phyloP scores from a whole-genome alignment of 2,113 vertebrate genomes.

The Mionectes macconnelli region DNA sequence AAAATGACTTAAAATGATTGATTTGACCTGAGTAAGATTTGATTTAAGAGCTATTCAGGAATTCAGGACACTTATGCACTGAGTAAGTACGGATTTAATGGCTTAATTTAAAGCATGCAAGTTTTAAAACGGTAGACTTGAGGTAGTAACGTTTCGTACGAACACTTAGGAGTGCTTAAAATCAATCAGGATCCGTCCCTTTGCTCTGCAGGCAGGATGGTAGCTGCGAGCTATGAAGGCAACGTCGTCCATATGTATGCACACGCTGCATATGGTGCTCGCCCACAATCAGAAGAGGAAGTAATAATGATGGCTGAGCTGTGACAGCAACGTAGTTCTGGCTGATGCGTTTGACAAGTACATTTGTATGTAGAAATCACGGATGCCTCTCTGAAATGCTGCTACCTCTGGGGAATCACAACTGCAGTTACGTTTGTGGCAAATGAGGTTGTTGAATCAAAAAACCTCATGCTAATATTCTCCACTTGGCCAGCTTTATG shows the following conservation, averaged over 20 bases:
- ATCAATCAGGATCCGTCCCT: not conserved
- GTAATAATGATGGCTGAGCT: not conserved
- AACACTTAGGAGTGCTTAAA: not conserved
- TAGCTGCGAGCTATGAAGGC: not conserved
- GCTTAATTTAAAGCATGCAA: slow-evolving; percentile 35
- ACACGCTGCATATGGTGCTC: not conserved
- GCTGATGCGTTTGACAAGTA: not conserved
- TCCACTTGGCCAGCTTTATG: not conserved
- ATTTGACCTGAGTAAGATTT: slow-evolving; percentile 14
- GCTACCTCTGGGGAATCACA: not conserved
- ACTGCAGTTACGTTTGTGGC: not conserved
- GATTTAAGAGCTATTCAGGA: slow-evolving; percentile 47
- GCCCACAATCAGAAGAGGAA: not conserved
- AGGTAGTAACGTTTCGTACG: not conserved
- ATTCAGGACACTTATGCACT: slow-evolving; percentile 46
- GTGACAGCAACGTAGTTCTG: not conserved
- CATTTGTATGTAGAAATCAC: not conserved
- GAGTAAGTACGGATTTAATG: slow-evolving; percentile 45
- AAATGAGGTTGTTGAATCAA: not conserved
- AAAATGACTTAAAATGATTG: slow-evolving; percentile 13
- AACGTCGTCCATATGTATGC: not conserved
- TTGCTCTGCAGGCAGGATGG: not conserved
- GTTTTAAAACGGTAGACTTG: not conserved
- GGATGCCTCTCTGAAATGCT: not conserved
- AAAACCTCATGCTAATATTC: not conserved